Base-by-base conservation (phyloP, 2,113 vertebrate species). In the Carassius auratus region DNA sequence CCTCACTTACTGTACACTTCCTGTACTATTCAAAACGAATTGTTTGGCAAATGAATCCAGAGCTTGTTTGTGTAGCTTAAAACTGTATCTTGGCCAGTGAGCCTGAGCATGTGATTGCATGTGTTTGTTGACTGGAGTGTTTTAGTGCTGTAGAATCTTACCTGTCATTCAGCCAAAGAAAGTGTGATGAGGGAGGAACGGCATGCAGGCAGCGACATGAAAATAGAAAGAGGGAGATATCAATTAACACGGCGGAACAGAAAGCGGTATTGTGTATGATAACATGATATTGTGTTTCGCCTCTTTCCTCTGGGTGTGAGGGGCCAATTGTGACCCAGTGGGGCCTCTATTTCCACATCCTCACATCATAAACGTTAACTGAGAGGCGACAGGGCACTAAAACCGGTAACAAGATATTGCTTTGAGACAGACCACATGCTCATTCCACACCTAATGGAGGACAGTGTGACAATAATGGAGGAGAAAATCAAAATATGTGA, bases 141-240 rank as follows among this genome's bases (percentile, higher is more conserved):
- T 66, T 52, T 30, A 14, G 68, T 36, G 59, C 68, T 74, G 10
- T 8, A 68, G 19, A 75, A 71, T 62, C 86, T 89, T 86, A 89
- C 86, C 89, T 90, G 89, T 68, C 62, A 84, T 61, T 55, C 64
- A 66, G 75, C 59, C 84, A 75, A 50, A n/a, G 26, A 84, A 30
- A 64, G 61, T 23, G 52, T 17, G 84, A 74, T 1, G 57, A 30
- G 57, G 64, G 55, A 86, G 76, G 71, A 48, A 57, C 26, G 45
- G 76, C 23, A 23, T 2, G 26, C 87, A 87, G 74, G 77, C 76
- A 86, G 89, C 17, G 62, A 87, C 84, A 88, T 83, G 80, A 73
- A 84, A 48, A 13, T 76, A 87, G 50, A 87, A 30, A 87, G 48
- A 76, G 76, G 79, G 81, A 86, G 38, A 81, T 38, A 83, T 80